These are phyloP conservation scores for Mystacides longicornis DNA, from an alignment of 2,888 invertebrate species.

Conservation along the genomic window DNA sequence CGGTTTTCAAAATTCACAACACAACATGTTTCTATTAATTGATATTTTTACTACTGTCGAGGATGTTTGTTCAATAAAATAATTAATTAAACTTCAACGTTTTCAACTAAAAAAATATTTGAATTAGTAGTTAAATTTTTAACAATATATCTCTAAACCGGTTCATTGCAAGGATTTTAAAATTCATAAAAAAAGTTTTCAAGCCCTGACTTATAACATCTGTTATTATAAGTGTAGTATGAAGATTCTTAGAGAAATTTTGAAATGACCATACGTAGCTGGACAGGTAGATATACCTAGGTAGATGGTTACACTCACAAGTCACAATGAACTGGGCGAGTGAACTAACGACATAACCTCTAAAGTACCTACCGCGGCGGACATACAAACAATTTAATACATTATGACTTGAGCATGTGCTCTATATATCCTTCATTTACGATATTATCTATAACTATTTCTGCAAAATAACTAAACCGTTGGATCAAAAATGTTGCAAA, in stretches of 20 bases:
- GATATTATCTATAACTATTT: not conserved
- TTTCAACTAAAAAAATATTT: not conserved
- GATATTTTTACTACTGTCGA: too few species aligned
- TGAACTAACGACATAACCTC: slow-evolving; percentile 7
- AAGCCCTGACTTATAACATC: not conserved
- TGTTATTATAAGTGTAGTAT: slow-evolving; percentile 17
- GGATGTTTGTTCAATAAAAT: too few species aligned
- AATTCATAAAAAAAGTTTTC: slow-evolving; percentile 5
- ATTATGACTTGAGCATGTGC: too few species aligned
- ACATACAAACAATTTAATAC: too few species aligned
- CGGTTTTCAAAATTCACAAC: too few species aligned
- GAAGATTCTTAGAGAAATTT: slow-evolving; percentile 23
- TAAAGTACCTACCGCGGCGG: too few species aligned
- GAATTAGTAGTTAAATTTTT: not conserved
- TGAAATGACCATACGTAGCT: slow-evolving; percentile 22
- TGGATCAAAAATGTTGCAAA: slow-evolving; percentile 9
- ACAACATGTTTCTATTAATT: too few species aligned
- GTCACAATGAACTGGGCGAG: too few species aligned
- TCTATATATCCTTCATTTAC: slow-evolving; percentile 16
- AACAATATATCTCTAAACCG: not conserved
- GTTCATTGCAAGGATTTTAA: not conserved
- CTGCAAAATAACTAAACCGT: not conserved
- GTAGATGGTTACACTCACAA: too few species aligned
- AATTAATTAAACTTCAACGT: too few species aligned
- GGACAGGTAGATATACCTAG: too few species aligned